A percentile compares a stretch with the other conserved stretches of the same genome.
These are phyloP conservation scores for Polydesmus complanatus DNA, from an alignment of 2,888 invertebrate genomes.

Conservation along the genomic window DNA sequence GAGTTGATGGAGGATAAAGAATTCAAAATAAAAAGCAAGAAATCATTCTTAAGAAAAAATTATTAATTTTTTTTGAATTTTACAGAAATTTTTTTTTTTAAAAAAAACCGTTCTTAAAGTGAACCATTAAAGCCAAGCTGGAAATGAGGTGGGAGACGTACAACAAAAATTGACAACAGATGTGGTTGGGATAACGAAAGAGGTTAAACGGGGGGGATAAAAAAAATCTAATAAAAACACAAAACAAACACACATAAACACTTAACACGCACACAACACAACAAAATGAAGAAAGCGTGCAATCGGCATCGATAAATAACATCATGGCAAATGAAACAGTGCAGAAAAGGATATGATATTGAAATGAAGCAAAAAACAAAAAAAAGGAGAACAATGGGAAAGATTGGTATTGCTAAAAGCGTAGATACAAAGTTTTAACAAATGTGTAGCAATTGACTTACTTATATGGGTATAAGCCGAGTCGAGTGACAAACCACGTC, in stretches of 20 bases:
- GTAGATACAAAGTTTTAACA: background rate
- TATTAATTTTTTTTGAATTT: too few species aligned
- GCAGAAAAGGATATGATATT: background rate
- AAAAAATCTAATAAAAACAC: background rate
- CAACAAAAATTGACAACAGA: too few species aligned
- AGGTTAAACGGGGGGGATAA: background rate
- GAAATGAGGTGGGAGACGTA: background rate
- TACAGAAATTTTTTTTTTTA: too few species aligned
- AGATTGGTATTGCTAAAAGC: background rate
- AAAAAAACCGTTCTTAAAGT: too few species aligned
- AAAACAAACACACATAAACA: background rate
- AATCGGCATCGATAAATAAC: background rate
- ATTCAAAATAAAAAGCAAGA: too few species aligned
- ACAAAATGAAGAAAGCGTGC: too few species aligned
- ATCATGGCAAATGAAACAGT: background rate
- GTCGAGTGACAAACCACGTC: slow-evolving; percentile 79
- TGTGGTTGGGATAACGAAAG: background rate
- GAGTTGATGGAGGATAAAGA: too few species aligned
- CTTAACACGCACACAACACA: background rate
- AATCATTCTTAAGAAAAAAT: too few species aligned
- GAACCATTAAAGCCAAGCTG: background rate
- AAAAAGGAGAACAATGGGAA: background rate
- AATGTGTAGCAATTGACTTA: slow-evolving; percentile 26
- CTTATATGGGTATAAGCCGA: slow-evolving; percentile 67
- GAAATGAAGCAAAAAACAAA: background rate